phyloP scores from a whole-genome alignment of 2,113 vertebrate genomes.

The Microcebus murinus region DNA sequence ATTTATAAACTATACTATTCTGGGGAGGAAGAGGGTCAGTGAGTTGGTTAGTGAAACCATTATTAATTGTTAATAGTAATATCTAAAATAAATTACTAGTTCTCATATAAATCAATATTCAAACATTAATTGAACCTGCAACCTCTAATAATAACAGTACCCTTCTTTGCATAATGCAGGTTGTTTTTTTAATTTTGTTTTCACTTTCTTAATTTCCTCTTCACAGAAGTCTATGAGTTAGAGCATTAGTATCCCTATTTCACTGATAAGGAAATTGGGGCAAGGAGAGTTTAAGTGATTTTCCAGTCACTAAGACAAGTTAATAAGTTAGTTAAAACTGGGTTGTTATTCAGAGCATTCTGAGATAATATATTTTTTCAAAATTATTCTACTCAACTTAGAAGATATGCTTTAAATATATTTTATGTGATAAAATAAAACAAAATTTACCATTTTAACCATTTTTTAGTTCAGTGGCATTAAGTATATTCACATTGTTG shows the following conservation, averaged over 20 bases:
- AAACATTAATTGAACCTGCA: conserved; percentile 1
- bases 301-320: conserved; percentile 1
- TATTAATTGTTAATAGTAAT: conserved; percentile 10
- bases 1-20: background rate
- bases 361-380: background rate
- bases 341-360: background rate
- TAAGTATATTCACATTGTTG: background rate
- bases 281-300: conserved; percentile 6
- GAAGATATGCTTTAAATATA: conserved; percentile 14
- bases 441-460: background rate
- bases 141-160: conserved; percentile 16
- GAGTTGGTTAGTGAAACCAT: conserved; percentile 11
- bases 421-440: background rate
- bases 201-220: conserved; percentile 9
- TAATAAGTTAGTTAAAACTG: conserved; percentile 17
- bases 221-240: background rate
- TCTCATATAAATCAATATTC: conserved; percentile 11
- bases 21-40: background rate
- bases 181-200: background rate
- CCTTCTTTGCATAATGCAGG: background rate
- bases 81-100: conserved; percentile 28
- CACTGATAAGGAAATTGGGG: background rate
- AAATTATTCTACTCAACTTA: background rate
- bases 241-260: background rate
- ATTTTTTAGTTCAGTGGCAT: background rate